These are phyloP conservation scores for Furcula furcula DNA, from an alignment of 2,888 invertebrate genomes.

Conservation along the genomic window DNA sequence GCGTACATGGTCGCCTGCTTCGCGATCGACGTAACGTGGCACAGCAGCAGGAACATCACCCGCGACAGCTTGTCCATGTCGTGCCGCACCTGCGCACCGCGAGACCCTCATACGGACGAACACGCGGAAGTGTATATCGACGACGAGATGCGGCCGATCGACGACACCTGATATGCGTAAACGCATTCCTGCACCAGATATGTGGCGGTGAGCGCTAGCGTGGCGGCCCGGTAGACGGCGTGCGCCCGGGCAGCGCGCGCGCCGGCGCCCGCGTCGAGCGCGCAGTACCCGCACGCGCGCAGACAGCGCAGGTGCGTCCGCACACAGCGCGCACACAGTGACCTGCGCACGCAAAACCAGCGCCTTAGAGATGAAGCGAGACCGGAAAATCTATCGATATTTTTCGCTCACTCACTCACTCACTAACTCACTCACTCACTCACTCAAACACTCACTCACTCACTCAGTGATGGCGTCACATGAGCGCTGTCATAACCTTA, in stretches of 20 bases:
- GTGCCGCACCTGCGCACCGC: constrained; percentile 38
- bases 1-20: constrained; percentile 62
- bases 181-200: constrained; percentile 44
- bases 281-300: constrained; percentile 36
- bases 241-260: constrained; percentile 9
- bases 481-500: no score
- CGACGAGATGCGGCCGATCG: neutral
- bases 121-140: no score
- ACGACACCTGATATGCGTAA: constrained; percentile 45
- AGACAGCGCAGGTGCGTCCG: constrained; percentile 31
- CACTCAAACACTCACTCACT: no score
- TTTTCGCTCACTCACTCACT: no score
- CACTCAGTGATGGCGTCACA: no score
- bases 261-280: constrained; percentile 8
- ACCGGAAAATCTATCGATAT: no score
- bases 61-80: constrained; percentile 63
- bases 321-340: constrained; percentile 28
- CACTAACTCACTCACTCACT: no score
- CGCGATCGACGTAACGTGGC: constrained; percentile 64
- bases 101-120: no score
- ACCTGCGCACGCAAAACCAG: constrained; percentile 8
- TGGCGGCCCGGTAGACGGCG: constrained; percentile 28
- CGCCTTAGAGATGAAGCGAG: neutral
- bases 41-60: constrained; percentile 69
- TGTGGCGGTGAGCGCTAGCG: constrained; percentile 29